Base-by-base conservation (phyloP, 1,140 invertebrate species). In the Augochlora pura region DNA sequence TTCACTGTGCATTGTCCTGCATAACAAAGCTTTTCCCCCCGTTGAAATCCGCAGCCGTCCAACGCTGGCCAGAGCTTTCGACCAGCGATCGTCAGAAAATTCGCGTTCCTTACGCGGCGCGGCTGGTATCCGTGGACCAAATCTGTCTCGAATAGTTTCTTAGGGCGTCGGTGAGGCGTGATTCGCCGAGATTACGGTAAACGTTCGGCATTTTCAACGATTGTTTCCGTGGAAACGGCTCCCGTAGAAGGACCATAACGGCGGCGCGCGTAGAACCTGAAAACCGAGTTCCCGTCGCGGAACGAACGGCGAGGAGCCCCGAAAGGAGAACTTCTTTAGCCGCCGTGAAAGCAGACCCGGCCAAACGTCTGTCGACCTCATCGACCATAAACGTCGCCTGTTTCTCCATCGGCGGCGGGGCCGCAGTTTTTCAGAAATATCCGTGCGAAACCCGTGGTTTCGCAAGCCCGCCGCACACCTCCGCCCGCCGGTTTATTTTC, bases 331-430 rank as follows among this genome's bases (percentile, higher is more conserved):
- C 62, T 84, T 84, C 82, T 68, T 82, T 72, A n/a, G 68, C 73
- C 42, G 23, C 25, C 68, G 76, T 75, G 72, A 85, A 87, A 88
- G 83, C 70, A 81, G 76, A 87, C 81, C 79, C 80, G 83, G 83
- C 79, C 86, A 77, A 88, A 85, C 76, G 73, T 83, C 86, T 81
- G 86, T 85, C 81, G 83, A 83, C 70, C 79, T 72, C 65, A 39
- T 80, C 81, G 73, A 81, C 85, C 86, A 73, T 88, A 88, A 88
- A 88, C 70, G 86, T 88, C 83, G 76, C 70, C 80, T 62, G 81
- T 80, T 88, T 83, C 81, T 75, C 80, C 81, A 62, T 60, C 78
- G 46, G 49, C 54, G 63, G 63, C 65, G 69, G 82, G 59, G 12
- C 67, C 39, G 49, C 60, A 25, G 39, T 64, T 85, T 84, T 83